Conservation (phyloP, 2,888 invertebrate genomes). For the Hecatera dysodea region DNA sequence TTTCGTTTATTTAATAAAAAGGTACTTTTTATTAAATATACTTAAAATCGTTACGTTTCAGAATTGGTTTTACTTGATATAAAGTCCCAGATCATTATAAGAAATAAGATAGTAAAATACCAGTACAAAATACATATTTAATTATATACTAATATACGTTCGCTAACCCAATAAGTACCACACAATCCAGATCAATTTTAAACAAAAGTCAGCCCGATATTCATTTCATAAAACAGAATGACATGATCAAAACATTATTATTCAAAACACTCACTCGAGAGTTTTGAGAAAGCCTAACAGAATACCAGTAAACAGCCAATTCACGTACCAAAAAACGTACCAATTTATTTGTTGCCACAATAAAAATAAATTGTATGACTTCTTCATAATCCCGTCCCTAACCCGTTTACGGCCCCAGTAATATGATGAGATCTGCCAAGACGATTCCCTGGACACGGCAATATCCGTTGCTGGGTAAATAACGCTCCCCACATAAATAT, state of each 20-base stretch:
- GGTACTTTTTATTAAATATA: no score
- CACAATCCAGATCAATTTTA: no score
- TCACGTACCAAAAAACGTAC: conserved; percentile 49
- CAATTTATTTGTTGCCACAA: conserved; percentile 64
- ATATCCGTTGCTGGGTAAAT: conserved; percentile 80
- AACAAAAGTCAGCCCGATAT: not conserved
- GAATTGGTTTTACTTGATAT: no score
- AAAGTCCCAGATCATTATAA: no score
- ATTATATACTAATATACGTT: no score
- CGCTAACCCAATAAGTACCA: no score
- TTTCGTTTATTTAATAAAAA: no score
- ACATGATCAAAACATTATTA: conserved; percentile 22
- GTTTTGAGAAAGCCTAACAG: conserved; percentile 14
- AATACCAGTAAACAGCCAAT: conserved; percentile 45
- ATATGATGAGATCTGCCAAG: conserved; percentile 75
- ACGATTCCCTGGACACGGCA: conserved; percentile 76
- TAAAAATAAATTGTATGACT: conserved; percentile 68
- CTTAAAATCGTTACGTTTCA: no score
- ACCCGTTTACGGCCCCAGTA: conserved; percentile 73
- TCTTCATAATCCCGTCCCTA: conserved; percentile 68
- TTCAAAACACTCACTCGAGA: conserved; percentile 34
- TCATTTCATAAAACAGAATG: not conserved
- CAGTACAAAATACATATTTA: no score
- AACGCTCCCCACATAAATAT: conserved; percentile 79
- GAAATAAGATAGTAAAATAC: no score